These are phyloP conservation scores for Muraenolepis orangiensis DNA, from an alignment of 2,797 vertebrate genomes.

Conservation along the genomic window DNA sequence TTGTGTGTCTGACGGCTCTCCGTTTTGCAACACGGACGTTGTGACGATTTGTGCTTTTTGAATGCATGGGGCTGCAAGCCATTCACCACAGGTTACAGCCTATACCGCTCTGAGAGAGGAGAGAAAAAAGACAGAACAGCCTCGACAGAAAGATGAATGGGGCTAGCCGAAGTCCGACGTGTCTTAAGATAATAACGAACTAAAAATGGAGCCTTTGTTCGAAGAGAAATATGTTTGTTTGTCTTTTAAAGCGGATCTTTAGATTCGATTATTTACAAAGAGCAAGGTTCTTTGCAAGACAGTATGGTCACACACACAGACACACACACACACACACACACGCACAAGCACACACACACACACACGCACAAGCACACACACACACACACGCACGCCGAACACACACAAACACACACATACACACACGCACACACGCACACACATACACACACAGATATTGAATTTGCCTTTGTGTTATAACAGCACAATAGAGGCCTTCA, in stretches of 20 bases:
- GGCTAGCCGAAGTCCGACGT: neutral
- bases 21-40: constrained; percentile 8
- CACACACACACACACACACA: too few relatives aligned
- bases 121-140: too few relatives aligned
- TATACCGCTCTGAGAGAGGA: too few relatives aligned
- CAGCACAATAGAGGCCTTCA: constrained; percentile 49
- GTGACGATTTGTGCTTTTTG: neutral
- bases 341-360: too few relatives aligned
- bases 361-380: too few relatives aligned
- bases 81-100: neutral
- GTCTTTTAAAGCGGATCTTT: neutral
- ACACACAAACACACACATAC: neutral
- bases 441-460: neutral
- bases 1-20: constrained; percentile 24
- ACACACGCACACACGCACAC: neutral
- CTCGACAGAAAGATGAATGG: neutral
- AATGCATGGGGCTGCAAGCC: neutral
- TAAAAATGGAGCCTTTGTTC: neutral
- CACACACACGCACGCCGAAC: neutral
- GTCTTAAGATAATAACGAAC: neutral
- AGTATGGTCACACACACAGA: neutral
- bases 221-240: neutral
- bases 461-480: constrained; percentile 30
- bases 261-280: neutral
- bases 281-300: neutral